Evolutionary conservation across 2,797 vertebrate genomes (phyloP), one percentile per base, ranked within the genome.

Genomic region (Sebastes reedi): DNA sequence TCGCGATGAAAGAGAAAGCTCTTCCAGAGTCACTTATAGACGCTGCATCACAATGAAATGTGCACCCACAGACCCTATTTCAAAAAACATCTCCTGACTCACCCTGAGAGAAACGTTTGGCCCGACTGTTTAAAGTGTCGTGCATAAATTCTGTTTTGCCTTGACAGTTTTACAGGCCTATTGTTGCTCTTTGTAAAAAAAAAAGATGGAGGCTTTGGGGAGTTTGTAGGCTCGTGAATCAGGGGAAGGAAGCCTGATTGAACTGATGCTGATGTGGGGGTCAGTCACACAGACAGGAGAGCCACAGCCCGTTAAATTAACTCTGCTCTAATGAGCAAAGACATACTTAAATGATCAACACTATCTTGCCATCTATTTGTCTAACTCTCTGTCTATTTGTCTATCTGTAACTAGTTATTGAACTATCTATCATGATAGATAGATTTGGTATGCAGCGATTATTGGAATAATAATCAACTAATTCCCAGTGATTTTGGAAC

Each of bases 131-230:
- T 80, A 87, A 92, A 92, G 86, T 83, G 85, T 79, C 4, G 34
- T 60, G 27, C 91, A 72, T 95, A 95, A 95, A 95, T 96, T 91
- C 76, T 72, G 77, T 64, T 81, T 85, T n/a, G 79, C 65, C 67
- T 8, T 84, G 95, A 95, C 95, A 95, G 94, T 75, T 96, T 96
- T 95, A 96, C 91, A 80, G 89, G 89, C 85, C 91, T 90, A 94
- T 96, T 96, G 95, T 95, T 96, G 91, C 86, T 89, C 66, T 89
- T 90, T 87, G 84, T 82, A 67, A 70, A 60, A 52, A 39, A 24
- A 59, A 75, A 72, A 70, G 75, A 85, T 27, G 30, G 76, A 76
- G 77, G 77, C 73, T 89, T 90, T 79, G 83, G 88, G 87, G 82
- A 87, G 79, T 91, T 90, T 91, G 88, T 83, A 24, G 83, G 77